phyloP scores from a whole-genome alignment of 2,888 invertebrate species.

The Andrena bicolor region DNA sequence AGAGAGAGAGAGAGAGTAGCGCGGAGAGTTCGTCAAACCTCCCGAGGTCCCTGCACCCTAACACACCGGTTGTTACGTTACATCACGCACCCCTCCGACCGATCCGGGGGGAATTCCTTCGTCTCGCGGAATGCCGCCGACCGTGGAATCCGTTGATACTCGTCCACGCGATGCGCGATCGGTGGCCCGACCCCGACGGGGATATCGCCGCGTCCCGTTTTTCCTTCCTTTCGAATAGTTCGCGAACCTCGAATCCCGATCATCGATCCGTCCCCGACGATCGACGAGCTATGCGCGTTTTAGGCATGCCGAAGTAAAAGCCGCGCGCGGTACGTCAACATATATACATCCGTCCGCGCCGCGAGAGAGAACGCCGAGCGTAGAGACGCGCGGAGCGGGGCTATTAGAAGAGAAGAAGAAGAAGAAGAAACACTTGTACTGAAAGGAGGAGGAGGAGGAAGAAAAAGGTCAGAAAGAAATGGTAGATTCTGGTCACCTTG shows the following conservation, averaged over 20 bases:
- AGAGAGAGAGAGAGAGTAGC: not conserved
- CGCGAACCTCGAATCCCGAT: not conserved
- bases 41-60: conserved; percentile 76
- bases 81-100: conserved; percentile 19
- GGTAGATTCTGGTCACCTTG: conserved; percentile 43
- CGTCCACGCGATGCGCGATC: conserved; percentile 22
- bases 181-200: conserved; percentile 1
- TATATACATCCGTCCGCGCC: not conserved
- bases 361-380: not conserved
- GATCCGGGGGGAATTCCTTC: conserved; percentile 58
- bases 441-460: not conserved
- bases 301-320: not conserved
- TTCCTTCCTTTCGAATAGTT: not conserved
- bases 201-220: conserved; percentile 13
- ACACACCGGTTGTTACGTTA: conserved; percentile 22
- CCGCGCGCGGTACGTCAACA: too few relatives aligned
- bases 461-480: not conserved
- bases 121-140: conserved; percentile 44
- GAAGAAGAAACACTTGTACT: not conserved
- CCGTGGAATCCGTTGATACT: conserved; percentile 40
- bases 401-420: conserved; percentile 12
- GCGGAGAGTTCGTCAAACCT: conserved; percentile 76
- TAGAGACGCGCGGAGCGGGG: not conserved
- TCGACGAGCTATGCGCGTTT: not conserved
- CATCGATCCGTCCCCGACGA: not conserved